Conservation (phyloP, 2,113 vertebrate species). For the Hippolais icterina region DNA sequence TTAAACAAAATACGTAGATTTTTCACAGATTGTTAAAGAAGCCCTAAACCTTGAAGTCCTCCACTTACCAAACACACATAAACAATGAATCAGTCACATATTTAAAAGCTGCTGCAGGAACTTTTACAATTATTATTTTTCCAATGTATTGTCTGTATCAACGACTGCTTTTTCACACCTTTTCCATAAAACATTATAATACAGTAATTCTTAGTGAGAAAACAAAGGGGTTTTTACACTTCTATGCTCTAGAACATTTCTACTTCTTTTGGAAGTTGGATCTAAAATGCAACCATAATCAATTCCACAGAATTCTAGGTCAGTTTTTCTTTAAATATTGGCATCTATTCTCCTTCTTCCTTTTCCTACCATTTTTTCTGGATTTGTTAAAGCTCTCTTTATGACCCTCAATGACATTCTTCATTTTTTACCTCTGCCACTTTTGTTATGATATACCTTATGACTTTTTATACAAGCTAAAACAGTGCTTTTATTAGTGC, state of each 20-base stretch:
- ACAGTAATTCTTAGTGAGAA: background rate
- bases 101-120: background rate
- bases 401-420: background rate
- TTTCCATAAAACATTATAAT: background rate
- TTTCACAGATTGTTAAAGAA: background rate
- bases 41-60: background rate
- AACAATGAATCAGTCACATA: background rate
- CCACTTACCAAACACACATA: background rate
- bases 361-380: background rate
- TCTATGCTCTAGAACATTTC: background rate
- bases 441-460: background rate
- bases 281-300: background rate
- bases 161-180: background rate
- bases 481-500: background rate
- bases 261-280: background rate
- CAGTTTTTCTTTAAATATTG: background rate
- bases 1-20: background rate
- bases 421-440: background rate
- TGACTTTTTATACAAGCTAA: background rate
- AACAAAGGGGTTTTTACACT: rapidly evolving
- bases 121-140: background rate
- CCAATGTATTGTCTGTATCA: background rate
- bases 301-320: background rate
- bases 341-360: background rate
- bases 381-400: background rate